phyloP scores from a whole-genome alignment of 2,797 vertebrate genomes.

The Falco rusticolus region DNA sequence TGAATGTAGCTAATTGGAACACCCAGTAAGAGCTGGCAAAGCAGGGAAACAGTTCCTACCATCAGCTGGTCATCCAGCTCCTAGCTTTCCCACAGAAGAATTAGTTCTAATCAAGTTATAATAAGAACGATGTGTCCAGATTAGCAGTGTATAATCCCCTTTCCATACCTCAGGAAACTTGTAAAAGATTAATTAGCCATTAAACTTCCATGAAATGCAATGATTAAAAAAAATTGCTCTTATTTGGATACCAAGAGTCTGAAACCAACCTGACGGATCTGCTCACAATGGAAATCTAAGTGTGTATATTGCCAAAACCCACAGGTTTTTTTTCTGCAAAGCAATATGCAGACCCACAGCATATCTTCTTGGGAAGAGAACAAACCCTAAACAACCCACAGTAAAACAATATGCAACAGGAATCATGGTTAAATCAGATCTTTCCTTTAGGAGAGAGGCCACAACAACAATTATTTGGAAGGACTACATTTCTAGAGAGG shows the following conservation, averaged over 20 bases:
- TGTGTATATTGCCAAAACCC: not conserved
- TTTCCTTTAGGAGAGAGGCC: not conserved
- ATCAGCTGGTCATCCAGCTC: constrained; percentile 28
- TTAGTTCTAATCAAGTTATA: constrained; percentile 62
- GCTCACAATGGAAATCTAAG: not conserved
- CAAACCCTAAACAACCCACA: not conserved
- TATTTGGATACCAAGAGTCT: not conserved
- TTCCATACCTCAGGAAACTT: constrained; percentile 59
- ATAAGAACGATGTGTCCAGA: constrained; percentile 68
- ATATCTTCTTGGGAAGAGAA: not conserved
- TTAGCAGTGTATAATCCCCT: constrained; percentile 54
- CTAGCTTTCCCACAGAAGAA: constrained; percentile 47
- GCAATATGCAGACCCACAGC: not conserved
- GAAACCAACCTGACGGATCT: not conserved
- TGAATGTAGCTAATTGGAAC: constrained; percentile 63
- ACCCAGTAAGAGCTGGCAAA: constrained; percentile 50
- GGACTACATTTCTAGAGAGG: not conserved
- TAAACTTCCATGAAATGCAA: constrained; percentile 42
- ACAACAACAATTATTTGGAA: not conserved
- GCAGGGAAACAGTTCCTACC: constrained; percentile 40
- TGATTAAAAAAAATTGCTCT: not conserved
- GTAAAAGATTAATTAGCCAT: constrained; percentile 59
- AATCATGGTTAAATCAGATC: not conserved
- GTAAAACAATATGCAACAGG: not conserved
- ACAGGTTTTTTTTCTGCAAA: not conserved